These are phyloP conservation scores for Gastrophryne carolinensis DNA, from an alignment of 2,797 vertebrate species.

Conservation along the genomic window DNA sequence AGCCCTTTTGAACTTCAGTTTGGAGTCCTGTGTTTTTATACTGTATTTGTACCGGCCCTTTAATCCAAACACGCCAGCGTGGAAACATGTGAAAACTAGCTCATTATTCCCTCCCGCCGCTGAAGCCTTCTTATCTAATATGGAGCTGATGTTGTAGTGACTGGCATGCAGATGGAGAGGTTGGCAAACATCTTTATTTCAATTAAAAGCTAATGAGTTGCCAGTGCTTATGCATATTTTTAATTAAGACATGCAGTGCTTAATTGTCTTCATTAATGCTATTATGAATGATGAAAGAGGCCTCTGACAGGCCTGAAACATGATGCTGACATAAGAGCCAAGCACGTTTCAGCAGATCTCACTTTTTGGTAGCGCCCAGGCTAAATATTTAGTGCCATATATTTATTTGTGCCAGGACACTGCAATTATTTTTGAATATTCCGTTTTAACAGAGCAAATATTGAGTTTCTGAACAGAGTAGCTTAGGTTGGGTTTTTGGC, in stretches of 20 bases:
- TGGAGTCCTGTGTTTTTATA: no score
- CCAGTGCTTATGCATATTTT: slow-evolving; percentile 21
- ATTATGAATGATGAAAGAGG: slow-evolving; percentile 15
- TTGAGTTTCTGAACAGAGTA: no score
- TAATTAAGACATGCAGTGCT: slow-evolving; percentile 31
- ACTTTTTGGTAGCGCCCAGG: neutral
- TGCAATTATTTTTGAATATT: no score
- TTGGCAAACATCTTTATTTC: slow-evolving; percentile 47
- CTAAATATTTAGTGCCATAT: neutral
- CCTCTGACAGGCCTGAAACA: neutral
- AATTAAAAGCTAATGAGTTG: slow-evolving; percentile 45
- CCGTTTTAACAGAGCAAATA: no score
- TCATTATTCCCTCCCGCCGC: no score
- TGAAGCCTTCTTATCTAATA: neutral
- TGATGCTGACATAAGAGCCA: neutral
- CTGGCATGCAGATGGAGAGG: slow-evolving; percentile 12
- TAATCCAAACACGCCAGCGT: no score
- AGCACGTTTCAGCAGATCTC: neutral
- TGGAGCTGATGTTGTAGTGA: neutral
- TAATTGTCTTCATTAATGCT: slow-evolving; percentile 46
- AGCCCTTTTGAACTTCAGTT: no score
- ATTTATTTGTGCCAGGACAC: neutral
- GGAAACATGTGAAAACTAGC: no score
- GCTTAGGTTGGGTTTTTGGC: no score
- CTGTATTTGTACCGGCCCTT: no score